Conservation (phyloP, 2,113 vertebrate genomes). For the Siniperca knerii region DNA sequence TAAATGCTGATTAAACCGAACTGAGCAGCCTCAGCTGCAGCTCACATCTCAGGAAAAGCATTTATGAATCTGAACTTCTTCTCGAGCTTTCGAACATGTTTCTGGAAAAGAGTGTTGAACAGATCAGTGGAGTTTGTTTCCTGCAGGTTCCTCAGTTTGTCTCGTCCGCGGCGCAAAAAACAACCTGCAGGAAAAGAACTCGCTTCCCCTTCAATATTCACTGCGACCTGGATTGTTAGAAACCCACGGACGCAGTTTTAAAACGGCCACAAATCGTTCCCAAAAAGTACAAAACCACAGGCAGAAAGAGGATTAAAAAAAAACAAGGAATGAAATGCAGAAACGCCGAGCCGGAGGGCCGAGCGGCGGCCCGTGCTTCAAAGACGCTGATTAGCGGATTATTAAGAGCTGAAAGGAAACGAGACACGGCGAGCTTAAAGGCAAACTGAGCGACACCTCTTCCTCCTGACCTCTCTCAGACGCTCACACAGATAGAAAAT, state of each 20-base stretch:
- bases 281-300: conserved; percentile 19
- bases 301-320: not conserved
- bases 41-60: not conserved
- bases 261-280: not conserved
- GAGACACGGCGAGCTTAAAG: not conserved
- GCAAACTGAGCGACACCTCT: not conserved
- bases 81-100: not conserved
- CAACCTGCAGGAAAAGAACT: not conserved
- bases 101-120: not conserved
- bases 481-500: conserved; percentile 17
- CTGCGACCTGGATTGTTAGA: not conserved
- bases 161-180: conserved; percentile 29
- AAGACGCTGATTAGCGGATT: not conserved
- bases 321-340: conserved; percentile 16
- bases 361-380: not conserved
- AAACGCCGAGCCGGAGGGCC: not conserved
- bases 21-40: not conserved
- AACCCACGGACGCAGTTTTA: not conserved
- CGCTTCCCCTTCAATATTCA: not conserved
- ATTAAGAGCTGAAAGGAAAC: not conserved
- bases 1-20: no score
- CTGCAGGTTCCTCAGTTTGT: conserved; percentile 2
- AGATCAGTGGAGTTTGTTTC: not conserved
- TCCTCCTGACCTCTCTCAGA: not conserved
- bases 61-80: not conserved